phyloP scores from a whole-genome alignment of 1,140 invertebrate species.

The Aplysia californica region DNA sequence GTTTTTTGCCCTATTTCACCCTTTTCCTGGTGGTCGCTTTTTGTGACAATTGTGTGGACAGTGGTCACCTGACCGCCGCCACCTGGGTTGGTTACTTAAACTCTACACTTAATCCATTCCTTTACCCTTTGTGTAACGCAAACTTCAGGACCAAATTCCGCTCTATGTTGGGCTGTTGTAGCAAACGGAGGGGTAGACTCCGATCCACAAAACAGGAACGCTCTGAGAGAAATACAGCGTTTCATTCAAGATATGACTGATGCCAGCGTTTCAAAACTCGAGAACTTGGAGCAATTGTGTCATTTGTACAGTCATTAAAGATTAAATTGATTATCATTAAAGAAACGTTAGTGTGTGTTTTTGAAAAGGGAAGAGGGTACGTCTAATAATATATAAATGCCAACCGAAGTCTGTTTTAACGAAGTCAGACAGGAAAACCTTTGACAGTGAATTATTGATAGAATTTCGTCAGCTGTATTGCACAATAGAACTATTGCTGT shows the following conservation, averaged over 20 bases:
- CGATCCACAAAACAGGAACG: neutral
- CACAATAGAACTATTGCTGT: no score
- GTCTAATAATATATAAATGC: no score
- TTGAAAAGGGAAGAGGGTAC: no score
- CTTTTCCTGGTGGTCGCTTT: conserved; percentile 75
- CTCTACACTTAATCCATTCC: conserved; percentile 72
- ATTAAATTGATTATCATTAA: no score
- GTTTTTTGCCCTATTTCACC: conserved; percentile 77
- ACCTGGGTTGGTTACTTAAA: conserved; percentile 74
- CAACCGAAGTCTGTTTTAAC: no score
- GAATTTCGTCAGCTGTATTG: no score
- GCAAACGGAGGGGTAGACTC: neutral
- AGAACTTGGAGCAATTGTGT: no score
- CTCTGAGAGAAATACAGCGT: conserved; percentile 2
- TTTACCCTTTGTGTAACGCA: conserved; percentile 73
- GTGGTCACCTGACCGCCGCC: conserved; percentile 64
- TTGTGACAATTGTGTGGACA: conserved; percentile 70
- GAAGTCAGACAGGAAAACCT: no score
- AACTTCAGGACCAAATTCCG: conserved; percentile 72
- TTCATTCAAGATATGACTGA: conserved; percentile 16
- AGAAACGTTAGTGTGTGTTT: no score
- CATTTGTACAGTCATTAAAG: no score
- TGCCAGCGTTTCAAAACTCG: no score
- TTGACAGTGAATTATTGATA: no score
- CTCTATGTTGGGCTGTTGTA: conserved; percentile 65